Base-by-base conservation (phyloP, 2,888 invertebrate species). In the Eupithecia abbreviata region DNA sequence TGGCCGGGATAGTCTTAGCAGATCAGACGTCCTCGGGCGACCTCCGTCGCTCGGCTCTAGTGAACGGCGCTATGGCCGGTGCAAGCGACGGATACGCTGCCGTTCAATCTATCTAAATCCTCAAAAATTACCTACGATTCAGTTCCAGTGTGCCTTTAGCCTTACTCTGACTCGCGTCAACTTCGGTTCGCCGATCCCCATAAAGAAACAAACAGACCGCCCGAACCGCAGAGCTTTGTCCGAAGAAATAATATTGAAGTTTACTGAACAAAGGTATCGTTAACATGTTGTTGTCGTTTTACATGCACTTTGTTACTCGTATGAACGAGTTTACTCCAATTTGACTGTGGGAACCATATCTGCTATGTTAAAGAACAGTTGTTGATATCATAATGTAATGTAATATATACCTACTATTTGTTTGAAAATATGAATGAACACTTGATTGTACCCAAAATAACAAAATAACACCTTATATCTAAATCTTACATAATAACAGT, bases 1-100 rank as follows among this genome's bases (percentile, higher is more conserved):
- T 51, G 51, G 15, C 51, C 15, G 51, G 51, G 51, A 15, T 51
- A 2, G 90, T 94, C 2, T 90, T 92, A 0, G 93, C 92, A 0
- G 92, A 93, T 30, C 89, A 91, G 81, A 87, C 89, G 0, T 89
- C 91, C 0, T 89, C 91, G 0, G 92, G 94, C 0, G 94, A 94
- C 18, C 84, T 95, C 2, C 87, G 95, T 0, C 88, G 93, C 9
- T 94, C 91, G 62, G 95, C 94, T 0, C 88, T 95, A 0, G 90
- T 94, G 5, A 90, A 90, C 30, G 30, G 30, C 30, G 30, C 30
- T 30, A 30, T 30, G 30, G 30, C 30, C 30, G 30, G 30, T 30
- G 30, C 30, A 30, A 30, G 30, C 30, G 30, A 30, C 30, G 30
- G 30, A 30, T n/a, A n/a, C 30, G 30, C 30, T 30, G 30, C 30